Evolutionary conservation across 2,113 vertebrate species (phyloP).

Genomic region (Hemiprocne comata): DNA sequence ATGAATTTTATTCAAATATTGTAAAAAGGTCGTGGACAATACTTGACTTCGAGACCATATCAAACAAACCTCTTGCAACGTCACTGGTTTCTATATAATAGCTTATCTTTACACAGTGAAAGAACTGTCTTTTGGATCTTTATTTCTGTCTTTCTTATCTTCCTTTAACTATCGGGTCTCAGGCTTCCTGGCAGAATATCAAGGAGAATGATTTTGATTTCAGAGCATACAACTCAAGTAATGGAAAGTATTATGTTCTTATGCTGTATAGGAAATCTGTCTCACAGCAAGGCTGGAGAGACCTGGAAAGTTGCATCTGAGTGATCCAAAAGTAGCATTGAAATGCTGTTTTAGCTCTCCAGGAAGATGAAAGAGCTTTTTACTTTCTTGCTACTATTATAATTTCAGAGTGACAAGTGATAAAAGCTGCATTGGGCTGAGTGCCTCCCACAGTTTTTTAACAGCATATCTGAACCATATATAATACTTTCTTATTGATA

Average conservation of each 20-base stretch:
- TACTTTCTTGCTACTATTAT: constrained; percentile 11
- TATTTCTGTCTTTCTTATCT: background rate
- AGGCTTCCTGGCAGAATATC: background rate
- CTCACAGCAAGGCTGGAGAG: constrained; percentile 18
- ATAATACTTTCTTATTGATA: background rate
- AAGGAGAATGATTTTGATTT: background rate
- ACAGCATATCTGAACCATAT: background rate
- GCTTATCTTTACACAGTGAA: background rate
- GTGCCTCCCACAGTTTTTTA: constrained; percentile 4
- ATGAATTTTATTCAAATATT: background rate
- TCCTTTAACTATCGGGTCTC: background rate
- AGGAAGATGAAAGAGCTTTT: constrained; percentile 34
- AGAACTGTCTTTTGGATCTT: background rate
- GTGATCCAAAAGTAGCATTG: constrained; percentile 27
- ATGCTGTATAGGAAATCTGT: background rate
- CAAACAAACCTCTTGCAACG: background rate
- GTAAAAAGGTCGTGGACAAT: background rate
- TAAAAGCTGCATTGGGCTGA: constrained; percentile 13
- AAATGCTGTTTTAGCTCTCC: constrained; percentile 22
- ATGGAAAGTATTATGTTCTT: background rate
- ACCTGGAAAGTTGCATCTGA: constrained; percentile 3
- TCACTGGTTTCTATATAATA: background rate
- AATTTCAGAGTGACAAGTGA: constrained; percentile 57
- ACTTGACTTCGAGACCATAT: background rate
- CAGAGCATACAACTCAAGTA: background rate